phyloP scores from a whole-genome alignment of 2,888 invertebrate species.

The Xanthorhoe spadicearia region DNA sequence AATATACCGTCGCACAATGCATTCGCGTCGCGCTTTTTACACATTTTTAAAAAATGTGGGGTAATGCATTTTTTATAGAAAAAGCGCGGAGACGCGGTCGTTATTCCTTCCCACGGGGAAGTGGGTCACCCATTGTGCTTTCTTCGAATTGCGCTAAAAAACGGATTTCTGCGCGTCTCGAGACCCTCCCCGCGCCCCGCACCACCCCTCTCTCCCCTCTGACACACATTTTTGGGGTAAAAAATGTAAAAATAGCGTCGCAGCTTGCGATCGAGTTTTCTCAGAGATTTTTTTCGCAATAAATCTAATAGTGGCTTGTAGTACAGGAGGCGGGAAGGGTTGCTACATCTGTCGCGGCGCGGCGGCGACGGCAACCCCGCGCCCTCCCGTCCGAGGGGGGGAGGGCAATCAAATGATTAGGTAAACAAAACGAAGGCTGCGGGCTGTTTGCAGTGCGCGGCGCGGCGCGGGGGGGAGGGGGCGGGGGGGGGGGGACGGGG shows the following conservation, averaged over 20 bases:
- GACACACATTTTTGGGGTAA: constrained; percentile 81
- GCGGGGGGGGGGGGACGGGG: constrained; percentile 41
- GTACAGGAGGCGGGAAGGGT: constrained; percentile 68
- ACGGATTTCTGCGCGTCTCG: constrained; percentile 71
- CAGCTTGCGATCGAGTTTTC: constrained; percentile 80
- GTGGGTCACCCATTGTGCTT: constrained; percentile 82
- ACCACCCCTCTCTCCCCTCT: constrained; percentile 62
- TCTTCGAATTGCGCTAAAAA: constrained; percentile 80
- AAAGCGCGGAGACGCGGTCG: constrained; percentile 74
- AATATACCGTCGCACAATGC: constrained; percentile 76
- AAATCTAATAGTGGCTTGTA: constrained; percentile 73
- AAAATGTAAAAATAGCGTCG: constrained; percentile 77
- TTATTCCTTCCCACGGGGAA: constrained; percentile 85
- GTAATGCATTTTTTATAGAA: constrained; percentile 83
- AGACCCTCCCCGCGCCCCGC: constrained; percentile 62
- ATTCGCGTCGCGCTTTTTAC: constrained; percentile 70
- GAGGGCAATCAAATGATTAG: constrained; percentile 76
- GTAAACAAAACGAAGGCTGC: constrained; percentile 76
- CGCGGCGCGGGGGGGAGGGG: constrained; percentile 34
- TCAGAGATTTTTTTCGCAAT: constrained; percentile 73
- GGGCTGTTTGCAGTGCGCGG: constrained; percentile 59
- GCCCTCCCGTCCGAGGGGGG: constrained; percentile 35
- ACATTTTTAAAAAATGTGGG: constrained; percentile 79
- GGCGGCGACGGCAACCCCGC: constrained; percentile 35
- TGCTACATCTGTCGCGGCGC: constrained; percentile 63